phyloP scores from a whole-genome alignment of 2,113 vertebrate species.

The Centropristis striata region DNA sequence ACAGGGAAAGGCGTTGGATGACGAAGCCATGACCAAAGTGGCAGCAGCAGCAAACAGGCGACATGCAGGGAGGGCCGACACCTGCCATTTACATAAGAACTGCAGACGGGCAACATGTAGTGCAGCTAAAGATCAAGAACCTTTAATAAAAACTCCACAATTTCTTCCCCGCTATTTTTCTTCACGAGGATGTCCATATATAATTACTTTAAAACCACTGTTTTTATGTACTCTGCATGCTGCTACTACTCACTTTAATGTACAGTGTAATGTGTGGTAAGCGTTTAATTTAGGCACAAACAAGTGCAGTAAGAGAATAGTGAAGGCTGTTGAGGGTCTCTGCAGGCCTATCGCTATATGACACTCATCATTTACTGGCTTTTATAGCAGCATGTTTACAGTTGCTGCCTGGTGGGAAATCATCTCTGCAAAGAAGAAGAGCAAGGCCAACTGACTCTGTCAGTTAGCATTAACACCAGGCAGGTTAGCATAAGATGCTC shows the following conservation, averaged over 20 bases:
- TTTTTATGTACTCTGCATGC: background rate
- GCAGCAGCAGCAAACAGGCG: constrained; percentile 27
- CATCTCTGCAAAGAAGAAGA: constrained; percentile 3
- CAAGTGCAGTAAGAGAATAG: background rate
- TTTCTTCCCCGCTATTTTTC: background rate
- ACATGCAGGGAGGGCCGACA: constrained; percentile 46
- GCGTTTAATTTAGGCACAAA: background rate
- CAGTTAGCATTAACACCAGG: background rate
- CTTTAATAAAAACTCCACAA: background rate
- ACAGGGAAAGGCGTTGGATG: constrained; percentile 53
- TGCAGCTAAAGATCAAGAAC: background rate
- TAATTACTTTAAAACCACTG: background rate
- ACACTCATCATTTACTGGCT: constrained; percentile 51
- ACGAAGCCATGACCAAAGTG: constrained; percentile 43
- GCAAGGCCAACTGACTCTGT: constrained; percentile 18
- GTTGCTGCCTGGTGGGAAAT: constrained; percentile 16
- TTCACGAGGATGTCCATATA: background rate
- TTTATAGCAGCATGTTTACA: constrained; percentile 65
- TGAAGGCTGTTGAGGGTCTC: background rate
- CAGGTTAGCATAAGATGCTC: background rate
- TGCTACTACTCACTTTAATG: background rate
- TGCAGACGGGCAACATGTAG: background rate
- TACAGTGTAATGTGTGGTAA: background rate
- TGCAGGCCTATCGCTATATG: background rate
- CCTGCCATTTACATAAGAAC: constrained; percentile 64